Base-by-base conservation (phyloP, 2,113 vertebrate species). In the Xenopus borealis region DNA sequence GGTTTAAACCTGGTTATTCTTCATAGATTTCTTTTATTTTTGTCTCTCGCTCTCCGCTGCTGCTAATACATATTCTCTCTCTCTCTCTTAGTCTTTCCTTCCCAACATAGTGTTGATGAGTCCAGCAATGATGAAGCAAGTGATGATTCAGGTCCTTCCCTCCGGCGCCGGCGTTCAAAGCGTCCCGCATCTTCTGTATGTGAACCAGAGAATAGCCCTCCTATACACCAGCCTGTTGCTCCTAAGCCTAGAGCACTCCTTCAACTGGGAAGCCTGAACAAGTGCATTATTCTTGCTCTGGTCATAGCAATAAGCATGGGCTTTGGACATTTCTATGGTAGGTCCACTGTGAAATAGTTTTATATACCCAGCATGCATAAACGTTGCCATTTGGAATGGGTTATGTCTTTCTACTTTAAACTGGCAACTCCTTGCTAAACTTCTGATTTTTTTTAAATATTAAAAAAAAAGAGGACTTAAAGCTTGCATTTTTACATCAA, bases 291-390 rank as follows among this genome's bases (percentile, higher is more conserved):
- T 45, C 89, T 98, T 0, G 91, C 92, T 27, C 85, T 99, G 80
- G 80, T 98, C 72, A 81, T 98, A 3, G 95, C 93, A 5, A 3
- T 96, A 88, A 96, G 94, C 90, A 93, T 96, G 93, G 93, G 94
- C 79, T 93, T 96, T 47, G 94, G 94, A 6, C 94, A 97, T 83
- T 95, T 96, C 78, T 95, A 94, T 13, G 94, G 97, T 98, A 77
- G 87, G 89, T 80, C 9, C 33, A 7, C 8, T 2, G 8, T 40
- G 33, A 7, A 9, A 9, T 9, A 3, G 33, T 40, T 40, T n/a
- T 3, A 14, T n/a, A 58, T 3, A 18, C 55, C 9, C 55, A 58
- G n/a, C 17, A n/a, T 58, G 14, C 55, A 12, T 8, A 18, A 12
- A 18, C 17, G 7, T 9, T 58, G 17, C 17, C 17, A 16, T 7